Evolutionary conservation across 2,113 vertebrate genomes (phyloP), one percentile per base, ranked within the genome.

Genomic region (Pseudolaguvia tuberculata): DNA sequence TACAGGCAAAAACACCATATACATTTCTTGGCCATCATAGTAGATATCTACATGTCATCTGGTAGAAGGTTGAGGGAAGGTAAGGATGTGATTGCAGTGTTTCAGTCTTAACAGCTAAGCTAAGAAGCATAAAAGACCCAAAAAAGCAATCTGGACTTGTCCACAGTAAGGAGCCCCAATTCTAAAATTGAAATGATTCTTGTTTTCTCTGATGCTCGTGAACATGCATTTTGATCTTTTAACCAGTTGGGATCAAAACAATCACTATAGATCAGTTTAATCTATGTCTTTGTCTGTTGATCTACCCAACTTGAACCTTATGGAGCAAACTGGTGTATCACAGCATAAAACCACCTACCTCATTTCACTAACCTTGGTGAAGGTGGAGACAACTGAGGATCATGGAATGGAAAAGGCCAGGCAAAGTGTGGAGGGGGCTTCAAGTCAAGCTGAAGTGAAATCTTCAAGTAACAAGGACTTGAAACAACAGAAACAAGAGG

Each of bases 321-420:
- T 93, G 92, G 93, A 91, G 83, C 91, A 88, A 86, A 87, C 86
- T 78, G 91, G 92, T 83, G 81, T 91, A 80, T 91, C 94, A 87
- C 94, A 96, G 88, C 93, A 94, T 80, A 91, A 93, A 88, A 96
- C 94, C 86, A 96, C 95, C 91, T 96, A 94, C 93, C 93, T 95
- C 88, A 96, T 97, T 89, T 94, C 95, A 82, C 93, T 96, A 83
- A 97, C 95, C 83, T 91, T 96, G 81, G 94, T 96, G 82, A 97
- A 95, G 89, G 92, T 96, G 83, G 95, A 97, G 89, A 87, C 92
- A 71, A 83, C 91, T 70, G 88, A 88, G 77, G 90, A 88, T 75
- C 84, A 89, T 86, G 90, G 86, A 70, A 85, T 81, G 67, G 88
- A 88, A 52, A 78, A 66, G 79, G 78, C 81, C 81, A 85, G 74